These are phyloP conservation scores for Caenorhabditis inopinata DNA, from an alignment of 1,140 invertebrate species.

Conservation along the genomic window DNA sequence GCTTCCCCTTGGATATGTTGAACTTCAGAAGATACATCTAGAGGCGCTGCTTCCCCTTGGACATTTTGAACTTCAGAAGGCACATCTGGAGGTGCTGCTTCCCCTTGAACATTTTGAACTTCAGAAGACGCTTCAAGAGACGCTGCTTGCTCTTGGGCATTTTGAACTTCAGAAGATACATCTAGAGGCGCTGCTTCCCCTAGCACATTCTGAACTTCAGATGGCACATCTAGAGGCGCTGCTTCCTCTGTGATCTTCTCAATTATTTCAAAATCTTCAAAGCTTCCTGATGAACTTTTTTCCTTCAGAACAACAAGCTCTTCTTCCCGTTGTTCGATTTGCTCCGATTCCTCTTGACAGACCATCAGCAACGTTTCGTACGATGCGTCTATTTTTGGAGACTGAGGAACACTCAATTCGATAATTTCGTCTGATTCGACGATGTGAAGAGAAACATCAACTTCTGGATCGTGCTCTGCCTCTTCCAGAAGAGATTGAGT, in stretches of 20 bases:
- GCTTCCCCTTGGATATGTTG: neutral
- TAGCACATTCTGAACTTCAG: neutral
- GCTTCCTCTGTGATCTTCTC: conserved; percentile 4
- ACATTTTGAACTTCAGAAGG: neutral
- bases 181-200: neutral
- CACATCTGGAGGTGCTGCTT: neutral
- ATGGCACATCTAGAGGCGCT: neutral
- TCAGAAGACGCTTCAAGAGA: neutral
- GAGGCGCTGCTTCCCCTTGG: neutral
- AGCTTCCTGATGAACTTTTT: neutral
- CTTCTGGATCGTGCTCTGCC: conserved; percentile 22
- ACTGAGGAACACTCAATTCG: conserved; percentile 7
- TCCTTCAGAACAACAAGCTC: neutral
- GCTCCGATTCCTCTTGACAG: neutral
- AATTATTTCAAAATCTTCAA: conserved; percentile 26
- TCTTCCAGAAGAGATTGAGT: conserved; percentile 41
- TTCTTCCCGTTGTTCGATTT: neutral
- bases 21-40: neutral
- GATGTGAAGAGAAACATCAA: neutral
- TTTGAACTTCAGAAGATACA: too few species aligned
- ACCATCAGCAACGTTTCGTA: conserved; percentile 3
- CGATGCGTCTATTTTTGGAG: conserved; percentile 24
- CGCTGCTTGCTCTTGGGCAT: neutral
- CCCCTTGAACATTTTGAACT: neutral
- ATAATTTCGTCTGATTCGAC: neutral